Base-by-base conservation (phyloP, 1,140 invertebrate genomes). In the Drosophila seguyi region DNA sequence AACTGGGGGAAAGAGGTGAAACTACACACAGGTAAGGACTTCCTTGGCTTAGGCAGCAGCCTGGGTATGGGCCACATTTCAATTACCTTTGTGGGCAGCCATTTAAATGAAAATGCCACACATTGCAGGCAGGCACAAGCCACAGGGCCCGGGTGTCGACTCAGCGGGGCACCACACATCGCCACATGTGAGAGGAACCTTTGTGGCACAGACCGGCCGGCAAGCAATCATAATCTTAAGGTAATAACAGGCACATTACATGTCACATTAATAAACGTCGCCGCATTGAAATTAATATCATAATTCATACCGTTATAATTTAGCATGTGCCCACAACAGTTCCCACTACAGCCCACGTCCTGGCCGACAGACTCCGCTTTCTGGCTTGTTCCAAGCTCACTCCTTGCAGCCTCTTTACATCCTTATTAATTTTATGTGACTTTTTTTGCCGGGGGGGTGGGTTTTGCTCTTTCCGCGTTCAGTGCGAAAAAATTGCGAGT, bases 181-280 rank as follows among this genome's bases (percentile, higher is more conserved):
- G 29, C 58, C 65, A 48, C 76, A 87, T 73, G 63, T 81, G 77
- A 75, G 67, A 20, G 65, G 42, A 25, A 13, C 63, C 63, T 66
- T 44, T 69, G 59, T 31, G 58, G 27, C 50, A 41, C 52, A 72
- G 58, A 42, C 57, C 50, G 44, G 45, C 41, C 45, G 67, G 85
- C 69, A 81, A 90, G 85, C 79, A 90, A 90, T 90, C 85, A 90
- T 90, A 90, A 90, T 90, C 85, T 90, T 90, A 75, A 79, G 78
- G 85, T 90, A 90, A 90, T 90, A 90, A 90, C 85, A 90, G 86
- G 75, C 86, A 85, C 85, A 90, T 90, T 90, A 90, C 81, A 85
- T 71, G 85, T 90, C 85, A 90, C 85, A 90, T 90, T 90, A 90
- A 90, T 85, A 90, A 90, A 76, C 84, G 63, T 41, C 59, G 48